A percentile compares a stretch with the other conserved stretches of the same genome.
These are phyloP conservation scores for Trididemnum nubilum DNA, from an alignment of 23 tunicate genomes.

Conservation along the genomic window DNA sequence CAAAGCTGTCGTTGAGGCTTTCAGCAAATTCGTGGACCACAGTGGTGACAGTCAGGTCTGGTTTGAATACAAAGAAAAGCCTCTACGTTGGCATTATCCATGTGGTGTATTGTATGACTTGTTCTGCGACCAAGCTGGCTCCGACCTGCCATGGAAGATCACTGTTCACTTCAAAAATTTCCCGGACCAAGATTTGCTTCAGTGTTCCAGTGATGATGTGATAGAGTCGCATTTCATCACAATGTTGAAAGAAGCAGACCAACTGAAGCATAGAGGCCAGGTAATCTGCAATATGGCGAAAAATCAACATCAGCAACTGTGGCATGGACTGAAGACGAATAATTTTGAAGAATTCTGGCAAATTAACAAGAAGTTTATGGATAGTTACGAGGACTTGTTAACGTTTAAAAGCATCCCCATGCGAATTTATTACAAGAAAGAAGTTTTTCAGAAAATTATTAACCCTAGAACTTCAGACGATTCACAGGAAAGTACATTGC, in stretches of 20 bases:
- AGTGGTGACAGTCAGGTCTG: constrained; percentile 50
- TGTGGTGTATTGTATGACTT: constrained; percentile 77
- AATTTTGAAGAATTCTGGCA: constrained; percentile 88
- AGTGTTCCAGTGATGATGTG: constrained; percentile 47
- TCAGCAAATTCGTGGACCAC: constrained; percentile 27
- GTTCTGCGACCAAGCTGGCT: constrained; percentile 33
- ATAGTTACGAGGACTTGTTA: constrained; percentile 36
- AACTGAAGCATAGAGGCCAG: constrained; percentile 81
- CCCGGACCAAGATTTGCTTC: constrained; percentile 52
- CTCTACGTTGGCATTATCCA: constrained; percentile 88
- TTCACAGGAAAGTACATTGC: constrained; percentile 10
- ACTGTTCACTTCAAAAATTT: constrained; percentile 87
- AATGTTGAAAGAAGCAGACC: constrained; percentile 86
- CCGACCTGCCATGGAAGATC: constrained; percentile 56
- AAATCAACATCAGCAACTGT: constrained; percentile 74
- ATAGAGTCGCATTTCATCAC: constrained; percentile 69
- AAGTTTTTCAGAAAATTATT: constrained; percentile 49
- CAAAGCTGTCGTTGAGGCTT: constrained; percentile 50
- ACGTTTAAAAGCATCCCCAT: constrained; percentile 68
- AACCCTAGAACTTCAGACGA: constrained; percentile 17
- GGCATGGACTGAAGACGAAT: constrained; percentile 80
- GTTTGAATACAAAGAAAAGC: constrained; percentile 74
- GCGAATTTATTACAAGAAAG: constrained; percentile 50
- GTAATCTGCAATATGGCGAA: constrained; percentile 56
- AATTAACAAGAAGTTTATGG: constrained; percentile 79